Conservation (phyloP, 1,140 invertebrate genomes). For the Phenacoccus solenopsis region DNA sequence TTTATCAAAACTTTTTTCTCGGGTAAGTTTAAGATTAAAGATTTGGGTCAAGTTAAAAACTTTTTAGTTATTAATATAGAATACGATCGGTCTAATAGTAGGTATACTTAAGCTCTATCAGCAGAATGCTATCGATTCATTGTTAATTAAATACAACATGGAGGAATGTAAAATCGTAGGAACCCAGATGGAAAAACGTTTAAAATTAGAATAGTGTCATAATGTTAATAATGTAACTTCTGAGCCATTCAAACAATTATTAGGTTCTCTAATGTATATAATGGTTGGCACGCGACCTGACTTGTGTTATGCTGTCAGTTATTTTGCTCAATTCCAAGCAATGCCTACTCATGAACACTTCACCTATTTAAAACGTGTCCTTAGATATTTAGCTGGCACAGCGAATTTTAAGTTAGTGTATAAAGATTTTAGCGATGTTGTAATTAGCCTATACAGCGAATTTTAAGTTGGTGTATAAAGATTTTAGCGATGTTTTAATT, state of each 20-base stretch:
- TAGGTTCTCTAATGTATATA: slow-evolving; percentile 33
- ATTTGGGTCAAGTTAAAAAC: neutral
- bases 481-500: too few species aligned
- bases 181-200: neutral
- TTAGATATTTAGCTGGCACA: neutral
- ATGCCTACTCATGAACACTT: neutral
- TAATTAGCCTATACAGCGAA: too few species aligned
- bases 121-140: neutral
- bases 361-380: neutral
- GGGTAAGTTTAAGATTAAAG: slow-evolving; percentile 3
- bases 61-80: slow-evolving; percentile 9
- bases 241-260: slow-evolving; percentile 28
- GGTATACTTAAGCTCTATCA: neutral
- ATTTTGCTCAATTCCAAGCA: slow-evolving; percentile 20
- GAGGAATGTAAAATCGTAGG: neutral
- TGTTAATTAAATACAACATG: slow-evolving; percentile 6
- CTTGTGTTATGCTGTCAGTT: slow-evolving; percentile 26
- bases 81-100: neutral
- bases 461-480: too few species aligned
- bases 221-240: neutral
- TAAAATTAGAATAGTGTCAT: neutral
- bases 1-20: neutral
- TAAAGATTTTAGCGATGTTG: too few species aligned
- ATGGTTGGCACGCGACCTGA: slow-evolving; percentile 34
- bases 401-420: neutral